Conservation (phyloP, 2,113 vertebrate species). For the Lutjanus erythropterus region DNA sequence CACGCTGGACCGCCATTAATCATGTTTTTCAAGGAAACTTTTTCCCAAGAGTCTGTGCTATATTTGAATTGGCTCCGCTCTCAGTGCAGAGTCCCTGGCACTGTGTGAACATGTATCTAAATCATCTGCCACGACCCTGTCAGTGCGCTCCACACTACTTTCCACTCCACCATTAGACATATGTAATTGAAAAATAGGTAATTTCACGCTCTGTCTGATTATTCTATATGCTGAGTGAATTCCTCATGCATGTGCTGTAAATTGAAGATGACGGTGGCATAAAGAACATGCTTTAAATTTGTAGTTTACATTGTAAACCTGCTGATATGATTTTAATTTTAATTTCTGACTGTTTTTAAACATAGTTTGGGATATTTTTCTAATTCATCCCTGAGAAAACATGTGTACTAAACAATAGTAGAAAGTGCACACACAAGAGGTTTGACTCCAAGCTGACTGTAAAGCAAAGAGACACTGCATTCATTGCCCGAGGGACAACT, state of each 20-base stretch:
- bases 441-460: background rate
- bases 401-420: background rate
- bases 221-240: slow-evolving; percentile 3
- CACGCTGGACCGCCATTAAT: slow-evolving; percentile 69
- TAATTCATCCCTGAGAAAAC: background rate
- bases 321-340: background rate
- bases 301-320: background rate
- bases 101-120: slow-evolving; percentile 70
- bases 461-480: background rate
- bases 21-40: slow-evolving; percentile 77
- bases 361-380: too few species aligned
- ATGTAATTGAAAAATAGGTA: slow-evolving; percentile 43
- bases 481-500: background rate
- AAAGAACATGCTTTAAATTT: background rate
- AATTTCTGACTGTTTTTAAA: background rate
- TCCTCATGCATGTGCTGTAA: background rate
- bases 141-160: slow-evolving; percentile 37
- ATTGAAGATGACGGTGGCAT: background rate
- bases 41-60: slow-evolving; percentile 75
- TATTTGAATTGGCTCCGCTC: slow-evolving; percentile 80
- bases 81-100: slow-evolving; percentile 62
- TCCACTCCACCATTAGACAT: slow-evolving; percentile 52
- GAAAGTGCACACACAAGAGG: background rate
- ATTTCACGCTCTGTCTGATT: slow-evolving; percentile 37
- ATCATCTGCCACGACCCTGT: slow-evolving; percentile 67